Percentiles rank a stretch among this genome's conserved stretches.
Conservation (phyloP, 2,797 vertebrate genomes). For the Typhlichthys subterraneus region DNA sequence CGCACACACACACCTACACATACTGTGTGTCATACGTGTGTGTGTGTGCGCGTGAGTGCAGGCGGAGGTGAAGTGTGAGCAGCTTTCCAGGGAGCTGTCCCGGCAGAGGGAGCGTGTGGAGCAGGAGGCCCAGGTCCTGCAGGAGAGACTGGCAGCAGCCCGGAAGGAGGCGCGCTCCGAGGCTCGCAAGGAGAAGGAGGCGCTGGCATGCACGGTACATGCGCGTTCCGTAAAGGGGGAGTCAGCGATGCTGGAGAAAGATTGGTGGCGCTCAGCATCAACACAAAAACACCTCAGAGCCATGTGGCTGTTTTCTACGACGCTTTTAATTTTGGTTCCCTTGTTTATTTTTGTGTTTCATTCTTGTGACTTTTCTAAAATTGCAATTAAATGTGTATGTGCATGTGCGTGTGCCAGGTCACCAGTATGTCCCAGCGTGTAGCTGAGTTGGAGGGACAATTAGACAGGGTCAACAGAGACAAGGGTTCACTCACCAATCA, state of each 20-base stretch:
- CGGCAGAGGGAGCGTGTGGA: constrained; percentile 82
- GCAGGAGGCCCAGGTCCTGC: constrained; percentile 77
- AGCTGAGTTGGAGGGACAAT: constrained; percentile 79
- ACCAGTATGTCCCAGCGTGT: constrained; percentile 81
- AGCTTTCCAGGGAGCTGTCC: constrained; percentile 83
- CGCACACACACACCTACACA: background rate
- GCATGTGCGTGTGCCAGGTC: constrained; percentile 68
- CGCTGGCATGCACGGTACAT: constrained; percentile 77
- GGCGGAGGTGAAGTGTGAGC: constrained; percentile 86
- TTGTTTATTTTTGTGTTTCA: background rate
- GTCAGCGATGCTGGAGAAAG: too few relatives aligned
- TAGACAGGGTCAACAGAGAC: constrained; percentile 83
- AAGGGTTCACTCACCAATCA: constrained; percentile 80
- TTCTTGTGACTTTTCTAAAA: background rate
- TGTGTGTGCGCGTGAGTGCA: constrained; percentile 52
- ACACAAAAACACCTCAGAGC: too few relatives aligned
- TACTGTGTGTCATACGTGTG: background rate
- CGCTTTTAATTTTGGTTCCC: background rate
- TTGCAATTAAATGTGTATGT: constrained; percentile 5
- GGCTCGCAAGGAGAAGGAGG: constrained; percentile 81
- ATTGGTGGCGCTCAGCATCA: too few relatives aligned
- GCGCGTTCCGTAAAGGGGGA: too few relatives aligned
- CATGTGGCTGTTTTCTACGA: too few relatives aligned
- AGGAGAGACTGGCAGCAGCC: constrained; percentile 78
- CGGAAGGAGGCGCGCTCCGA: constrained; percentile 78